Base-by-base conservation (phyloP, 2,113 vertebrate species). In the Atractosteus spatula region DNA sequence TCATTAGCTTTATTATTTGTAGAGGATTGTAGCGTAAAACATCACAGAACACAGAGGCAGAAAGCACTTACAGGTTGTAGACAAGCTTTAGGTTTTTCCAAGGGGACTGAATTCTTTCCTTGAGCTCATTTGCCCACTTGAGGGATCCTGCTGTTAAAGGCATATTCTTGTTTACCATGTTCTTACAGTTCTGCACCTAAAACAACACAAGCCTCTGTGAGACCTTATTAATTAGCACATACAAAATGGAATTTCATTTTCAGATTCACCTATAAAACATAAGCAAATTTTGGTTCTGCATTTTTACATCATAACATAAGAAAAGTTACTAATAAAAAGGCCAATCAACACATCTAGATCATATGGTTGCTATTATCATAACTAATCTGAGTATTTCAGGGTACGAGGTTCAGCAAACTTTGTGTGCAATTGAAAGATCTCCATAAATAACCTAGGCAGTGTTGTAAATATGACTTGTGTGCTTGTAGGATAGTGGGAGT, bases 101-200 rank as follows among this genome's bases (percentile, higher is more conserved):
- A 13, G 89, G 88, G 3, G 5, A 81, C 54, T 93, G 77, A 72
- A 94, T 87, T 70, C 76, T 70, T 62, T 90, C 84, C 76, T 86
- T 86, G 2, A 92, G 75, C 82, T 94, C 90, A 84, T 88, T 88
- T 77, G 87, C 86, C 87, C 88, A 93, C 74, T 89, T 91, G 66
- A 94, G 76, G 42, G 86, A 88, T 81, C 90, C 91, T 45, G 91
- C 92, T 76, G 87, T 88, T 70, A 79, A 74, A 41, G 90, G 80
- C 84, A 89, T 92, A 76, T 94, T 95, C 88, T 91, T 95, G 41
- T 79, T 80, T 74, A 92, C 77, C 61, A 78, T 59, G 79, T 83
- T 55, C 67, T 69, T 76, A 59, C 78, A 66, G 0, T 67, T 74
- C 69, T 89, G 82, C 41, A 54, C 70, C 92, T 95, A 17, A 51